Percentiles rank a stretch among this genome's conserved stretches.
phyloP scores from a whole-genome alignment of 2,888 invertebrate genomes.

The Bimastos eiseni region DNA sequence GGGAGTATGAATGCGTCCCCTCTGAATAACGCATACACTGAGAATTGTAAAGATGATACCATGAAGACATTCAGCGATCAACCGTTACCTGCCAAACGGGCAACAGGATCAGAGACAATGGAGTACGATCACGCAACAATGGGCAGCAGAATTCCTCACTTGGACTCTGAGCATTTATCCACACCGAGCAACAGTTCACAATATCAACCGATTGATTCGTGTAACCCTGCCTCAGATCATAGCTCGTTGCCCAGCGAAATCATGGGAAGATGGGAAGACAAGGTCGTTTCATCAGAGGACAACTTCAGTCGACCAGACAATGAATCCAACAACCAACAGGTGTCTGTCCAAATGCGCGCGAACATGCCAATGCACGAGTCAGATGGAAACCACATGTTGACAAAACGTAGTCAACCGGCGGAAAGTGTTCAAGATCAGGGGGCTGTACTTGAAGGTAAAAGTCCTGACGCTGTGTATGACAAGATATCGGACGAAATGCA shows the following conservation, averaged over 20 bases:
- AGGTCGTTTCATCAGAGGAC: neutral
- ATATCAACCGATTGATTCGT: neutral
- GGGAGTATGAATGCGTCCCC: neutral
- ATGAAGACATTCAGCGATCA: conserved; percentile 5
- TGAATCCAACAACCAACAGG: neutral
- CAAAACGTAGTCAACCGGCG: neutral
- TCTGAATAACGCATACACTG: neutral
- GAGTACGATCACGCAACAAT: neutral
- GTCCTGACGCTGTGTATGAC: neutral
- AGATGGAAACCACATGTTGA: neutral
- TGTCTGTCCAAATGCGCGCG: neutral
- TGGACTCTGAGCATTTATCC: neutral
- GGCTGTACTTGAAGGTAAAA: neutral
- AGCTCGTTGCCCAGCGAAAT: neutral
- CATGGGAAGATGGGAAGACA: neutral
- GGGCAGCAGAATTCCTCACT: neutral
- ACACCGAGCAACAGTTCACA: neutral
- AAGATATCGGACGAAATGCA: neutral
- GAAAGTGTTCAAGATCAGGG: neutral
- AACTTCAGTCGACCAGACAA: neutral
- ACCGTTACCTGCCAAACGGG: neutral
- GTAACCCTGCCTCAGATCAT: neutral
- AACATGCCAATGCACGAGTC: neutral
- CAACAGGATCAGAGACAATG: neutral
- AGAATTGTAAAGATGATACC: neutral